phyloP scores from a whole-genome alignment of 1,140 invertebrate genomes.

The Hyles euphorbiae region DNA sequence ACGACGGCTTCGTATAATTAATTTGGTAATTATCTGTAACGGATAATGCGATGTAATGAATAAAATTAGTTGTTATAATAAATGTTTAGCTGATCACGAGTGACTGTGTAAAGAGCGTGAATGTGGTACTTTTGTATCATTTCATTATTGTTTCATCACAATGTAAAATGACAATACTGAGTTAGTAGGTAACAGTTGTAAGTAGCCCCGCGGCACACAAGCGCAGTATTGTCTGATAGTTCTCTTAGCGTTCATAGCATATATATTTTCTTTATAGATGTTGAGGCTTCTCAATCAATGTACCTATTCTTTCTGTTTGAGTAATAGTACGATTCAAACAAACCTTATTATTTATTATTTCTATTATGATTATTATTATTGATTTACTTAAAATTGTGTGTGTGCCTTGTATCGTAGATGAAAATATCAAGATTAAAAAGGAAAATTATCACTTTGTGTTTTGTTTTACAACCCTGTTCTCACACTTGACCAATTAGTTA shows the following conservation, averaged over 20 bases:
- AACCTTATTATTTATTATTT: slow-evolving; percentile 70
- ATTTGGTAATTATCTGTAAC: slow-evolving; percentile 65
- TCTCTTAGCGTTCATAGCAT: slow-evolving; percentile 6
- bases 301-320: slow-evolving; percentile 42
- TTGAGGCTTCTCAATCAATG: slow-evolving; percentile 57
- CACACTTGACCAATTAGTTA: neutral
- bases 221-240: slow-evolving; percentile 28
- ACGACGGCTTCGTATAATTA: slow-evolving; percentile 49
- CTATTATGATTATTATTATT: slow-evolving; percentile 62
- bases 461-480: slow-evolving; percentile 26
- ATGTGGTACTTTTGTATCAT: slow-evolving; percentile 51
- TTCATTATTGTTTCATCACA: slow-evolving; percentile 29
- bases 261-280: slow-evolving; percentile 48
- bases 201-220: slow-evolving; percentile 29
- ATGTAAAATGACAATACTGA: slow-evolving; percentile 29
- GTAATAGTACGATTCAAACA: slow-evolving; percentile 52
- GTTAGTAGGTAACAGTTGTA: slow-evolving; percentile 15
- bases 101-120: slow-evolving; percentile 66
- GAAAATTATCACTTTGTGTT: slow-evolving; percentile 67
- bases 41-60: slow-evolving; percentile 61
- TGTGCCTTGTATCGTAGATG: slow-evolving; percentile 77
- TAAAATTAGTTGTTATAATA: slow-evolving; percentile 73
- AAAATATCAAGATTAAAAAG: slow-evolving; percentile 77
- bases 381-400: slow-evolving; percentile 75
- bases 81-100: slow-evolving; percentile 71